Base-by-base conservation (phyloP, 2,113 vertebrate genomes). In the Tylochromis polylepis region DNA sequence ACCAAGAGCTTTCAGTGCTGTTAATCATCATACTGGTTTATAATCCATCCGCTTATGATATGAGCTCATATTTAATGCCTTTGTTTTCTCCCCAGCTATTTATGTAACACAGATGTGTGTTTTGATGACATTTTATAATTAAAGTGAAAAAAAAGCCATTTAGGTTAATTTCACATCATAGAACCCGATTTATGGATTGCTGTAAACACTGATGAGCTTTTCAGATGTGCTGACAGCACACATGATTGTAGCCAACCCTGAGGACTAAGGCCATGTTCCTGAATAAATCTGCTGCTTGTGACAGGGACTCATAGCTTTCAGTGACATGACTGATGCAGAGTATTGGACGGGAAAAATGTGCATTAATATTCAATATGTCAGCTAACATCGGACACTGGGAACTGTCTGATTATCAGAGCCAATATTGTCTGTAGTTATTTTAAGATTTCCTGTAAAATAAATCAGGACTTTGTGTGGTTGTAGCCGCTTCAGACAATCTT, bases 11-110 rank as follows among this genome's bases (percentile, higher is more conserved):
- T 89, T 83, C 24, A 46, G 10, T 75, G 60, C 70, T 65, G 90
- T 90, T 92, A 90, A 94, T 94, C 86, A 92, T 93, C 87, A 88
- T 31, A 90, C 82, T 58, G 31, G 72, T 88, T 91, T 70, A 88
- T 89, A 81, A 89, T 84, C 57, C 81, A 14, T 5, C 29, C 2
- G 1, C 43, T 67, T 43, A 16, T 15, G 12, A 83, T 34, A 31
- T 43, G 9, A 62, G 34, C 59, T 65, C 11, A 18, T 53, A 27
- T 57, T 53, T 18, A 77, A 46, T 38, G 12, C 36, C 18, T 18
- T 43, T 70, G 14, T 81, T 78, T 57, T 79, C 9, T 80, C 36
- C 27, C 16, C 4, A 27, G 88, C 18, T 20, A 11, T 27, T 36
- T 27, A 16, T 36, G 43, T 27, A 31, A 31, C 53, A 14, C 18